Base-by-base conservation (phyloP, 2,113 vertebrate species). In the Euleptes europaea region DNA sequence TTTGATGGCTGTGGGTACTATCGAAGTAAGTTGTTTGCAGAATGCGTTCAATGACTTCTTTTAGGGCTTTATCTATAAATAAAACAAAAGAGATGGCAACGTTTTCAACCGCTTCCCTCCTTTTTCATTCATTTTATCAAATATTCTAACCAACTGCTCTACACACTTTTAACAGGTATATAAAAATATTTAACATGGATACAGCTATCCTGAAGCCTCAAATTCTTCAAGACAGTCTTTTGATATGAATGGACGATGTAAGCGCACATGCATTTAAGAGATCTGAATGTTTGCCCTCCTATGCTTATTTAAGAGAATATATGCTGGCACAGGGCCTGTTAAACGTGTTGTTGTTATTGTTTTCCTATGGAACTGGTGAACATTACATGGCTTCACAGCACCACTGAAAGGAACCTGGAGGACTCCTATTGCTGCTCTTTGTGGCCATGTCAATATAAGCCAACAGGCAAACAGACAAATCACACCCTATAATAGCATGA, bases 11-110 rank as follows among this genome's bases (percentile, higher is more conserved):
- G 79, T 98, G 98, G 77, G 96, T 95, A 92, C 97, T 97, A 91
- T 99, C 97, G 86, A 99, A 99, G 94, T 99, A 99, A 88, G 97
- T 97, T 89, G 98, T 98, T 89, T 96, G 96, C 87, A 99, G 97
- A 91, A 99, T 96, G 80, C 97, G 98, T 91, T 99, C 98, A 86
- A 99, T 94, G 28, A 96, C 93, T 78, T 98, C 98, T 95, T 97
- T 99, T 88, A 99, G 94, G 11, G 95, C 94, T 96, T 99, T 99
- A 94, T 99, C 99, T 99, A 88, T 28, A 66, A 83, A 82, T 63
- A 85, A 0, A 2, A 5, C 78, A 74, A 2, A 49, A 71, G 2
- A 49, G 47, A 54, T 15, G 31, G 17, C 2, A 78, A 78, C 38
- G 5, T 33, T 70, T 78, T 51, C 31, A 4, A 31, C 17, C 40